These are phyloP conservation scores for Kryptopterus vitreolus DNA, from an alignment of 2,797 vertebrate species.

Conservation along the genomic window DNA sequence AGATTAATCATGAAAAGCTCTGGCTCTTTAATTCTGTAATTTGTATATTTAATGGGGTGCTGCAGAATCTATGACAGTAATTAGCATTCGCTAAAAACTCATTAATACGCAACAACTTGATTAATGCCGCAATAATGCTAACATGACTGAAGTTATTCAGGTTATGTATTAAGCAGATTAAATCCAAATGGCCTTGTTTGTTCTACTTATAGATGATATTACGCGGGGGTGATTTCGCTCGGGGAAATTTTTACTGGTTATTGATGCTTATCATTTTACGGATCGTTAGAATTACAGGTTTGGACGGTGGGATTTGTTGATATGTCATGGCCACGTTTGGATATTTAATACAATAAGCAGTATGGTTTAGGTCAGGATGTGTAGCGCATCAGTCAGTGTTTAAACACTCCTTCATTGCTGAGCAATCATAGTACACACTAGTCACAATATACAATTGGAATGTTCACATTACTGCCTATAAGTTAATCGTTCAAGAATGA, in stretches of 20 bases:
- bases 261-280: slow-evolving; percentile 19
- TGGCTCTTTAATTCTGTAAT: slow-evolving; percentile 99
- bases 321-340: no score
- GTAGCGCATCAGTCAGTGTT: no score
- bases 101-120: slow-evolving; percentile 99
- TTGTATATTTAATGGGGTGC: slow-evolving; percentile 99
- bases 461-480: no score
- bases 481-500: no score
- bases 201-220: slow-evolving; percentile 70
- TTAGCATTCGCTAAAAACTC: slow-evolving; percentile 99
- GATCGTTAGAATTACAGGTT: neutral
- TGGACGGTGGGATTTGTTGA: neutral
- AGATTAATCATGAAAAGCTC: slow-evolving; percentile 99
- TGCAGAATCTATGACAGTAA: slow-evolving; percentile 99
- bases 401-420: no score
- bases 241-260: neutral
- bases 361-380: no score
- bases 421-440: no score
- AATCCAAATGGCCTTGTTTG: slow-evolving; percentile 97
- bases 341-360: no score
- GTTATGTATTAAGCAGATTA: slow-evolving; percentile 99
- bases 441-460: no score
- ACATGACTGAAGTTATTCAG: slow-evolving; percentile 99
- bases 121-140: slow-evolving; percentile 99
- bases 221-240: neutral